Percentiles rank a stretch among this genome's conserved stretches.
phyloP scores from a whole-genome alignment of 2,113 vertebrate species.

The Loxodonta africana region DNA sequence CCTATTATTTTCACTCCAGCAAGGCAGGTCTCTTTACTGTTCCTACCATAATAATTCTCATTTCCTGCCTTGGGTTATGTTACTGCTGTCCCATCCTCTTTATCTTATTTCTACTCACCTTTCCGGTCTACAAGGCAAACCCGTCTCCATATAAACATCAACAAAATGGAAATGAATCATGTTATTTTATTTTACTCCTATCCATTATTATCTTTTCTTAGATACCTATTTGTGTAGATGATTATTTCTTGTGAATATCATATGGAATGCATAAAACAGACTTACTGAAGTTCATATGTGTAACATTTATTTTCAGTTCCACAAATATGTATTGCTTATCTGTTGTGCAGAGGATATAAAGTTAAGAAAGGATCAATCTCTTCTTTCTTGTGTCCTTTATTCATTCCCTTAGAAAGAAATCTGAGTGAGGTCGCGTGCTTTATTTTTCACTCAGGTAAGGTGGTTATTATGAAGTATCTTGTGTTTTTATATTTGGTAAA shows the following conservation, averaged over 20 bases:
- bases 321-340: conserved; percentile 16
- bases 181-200: conserved; percentile 29
- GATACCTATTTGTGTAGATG: background rate
- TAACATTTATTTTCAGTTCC: conserved; percentile 37
- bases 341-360: conserved; percentile 17
- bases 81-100: background rate
- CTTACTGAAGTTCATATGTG: background rate
- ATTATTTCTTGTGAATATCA: background rate
- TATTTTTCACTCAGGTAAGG: conserved; percentile 31
- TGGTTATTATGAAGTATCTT: conserved; percentile 59
- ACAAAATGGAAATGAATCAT: background rate
- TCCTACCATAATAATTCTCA: background rate
- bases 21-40: background rate
- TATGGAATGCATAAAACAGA: background rate
- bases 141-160: background rate
- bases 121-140: background rate
- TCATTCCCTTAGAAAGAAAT: conserved; percentile 52
- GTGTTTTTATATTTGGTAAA: conserved; percentile 51
- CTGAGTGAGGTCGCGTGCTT: background rate
- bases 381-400: background rate
- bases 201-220: conserved; percentile 33
- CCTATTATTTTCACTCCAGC: background rate
- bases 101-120: background rate
- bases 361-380: conserved; percentile 14
- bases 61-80: background rate